Percentiles rank a stretch among this genome's conserved stretches.
Evolutionary conservation across 1,140 invertebrate species (phyloP).

Genomic region (Euglossa dilemma): DNA sequence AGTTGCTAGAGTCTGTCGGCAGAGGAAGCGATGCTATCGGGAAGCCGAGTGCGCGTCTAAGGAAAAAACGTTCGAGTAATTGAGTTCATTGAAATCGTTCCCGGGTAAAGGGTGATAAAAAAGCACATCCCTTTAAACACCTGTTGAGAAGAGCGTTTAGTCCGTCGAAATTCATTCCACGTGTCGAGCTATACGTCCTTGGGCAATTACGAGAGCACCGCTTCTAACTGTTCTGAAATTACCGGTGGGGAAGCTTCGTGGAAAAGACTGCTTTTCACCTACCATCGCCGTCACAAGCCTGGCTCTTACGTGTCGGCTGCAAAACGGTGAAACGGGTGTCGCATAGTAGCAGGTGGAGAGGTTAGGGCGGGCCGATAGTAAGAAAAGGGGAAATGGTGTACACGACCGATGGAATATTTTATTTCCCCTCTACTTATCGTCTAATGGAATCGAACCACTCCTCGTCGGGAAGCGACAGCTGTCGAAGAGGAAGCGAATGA

Average conservation of each 20-base stretch:
- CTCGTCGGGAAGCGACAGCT: background rate
- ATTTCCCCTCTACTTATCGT: conserved; percentile 61
- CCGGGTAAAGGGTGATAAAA: background rate
- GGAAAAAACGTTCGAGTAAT: background rate
- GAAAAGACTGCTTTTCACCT: conserved; percentile 4
- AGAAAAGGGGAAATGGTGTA: conserved; percentile 31
- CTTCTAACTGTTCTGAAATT: conserved; percentile 16
- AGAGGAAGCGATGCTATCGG: background rate
- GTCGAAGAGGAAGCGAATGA: conserved; percentile 6
- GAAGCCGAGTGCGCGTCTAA: background rate
- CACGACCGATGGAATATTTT: conserved; percentile 48
- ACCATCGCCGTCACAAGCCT: background rate
- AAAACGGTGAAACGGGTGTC: too few relatives aligned
- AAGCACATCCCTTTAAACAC: conserved; percentile 46
- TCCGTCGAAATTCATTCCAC: conserved; percentile 6
- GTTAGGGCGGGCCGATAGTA: background rate
- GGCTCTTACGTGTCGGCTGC: background rate
- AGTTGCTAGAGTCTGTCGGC: background rate
- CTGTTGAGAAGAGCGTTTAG: conserved; percentile 61
- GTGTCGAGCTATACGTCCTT: conserved; percentile 5
- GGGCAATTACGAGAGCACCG: conserved; percentile 20
- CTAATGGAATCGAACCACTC: conserved; percentile 59
- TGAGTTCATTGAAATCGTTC: background rate
- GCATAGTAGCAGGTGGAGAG: too few relatives aligned
- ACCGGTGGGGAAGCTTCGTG: conserved; percentile 4